phyloP scores from a whole-genome alignment of 2,113 vertebrate species.

The Oryzias woworae region DNA sequence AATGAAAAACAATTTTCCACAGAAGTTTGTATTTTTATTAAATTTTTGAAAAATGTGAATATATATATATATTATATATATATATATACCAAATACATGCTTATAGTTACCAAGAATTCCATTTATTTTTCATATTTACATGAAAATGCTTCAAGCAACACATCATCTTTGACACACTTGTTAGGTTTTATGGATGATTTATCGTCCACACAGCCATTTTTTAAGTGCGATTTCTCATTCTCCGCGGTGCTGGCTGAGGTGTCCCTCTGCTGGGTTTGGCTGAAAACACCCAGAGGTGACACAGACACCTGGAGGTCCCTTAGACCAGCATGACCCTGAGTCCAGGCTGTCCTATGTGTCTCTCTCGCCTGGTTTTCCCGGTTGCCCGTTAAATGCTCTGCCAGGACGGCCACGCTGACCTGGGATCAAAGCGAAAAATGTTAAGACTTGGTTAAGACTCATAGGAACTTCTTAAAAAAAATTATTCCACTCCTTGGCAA shows the following conservation, averaged over 20 bases:
- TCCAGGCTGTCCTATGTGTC: slow-evolving; percentile 72
- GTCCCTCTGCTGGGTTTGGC: slow-evolving; percentile 42
- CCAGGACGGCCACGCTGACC: slow-evolving; percentile 77
- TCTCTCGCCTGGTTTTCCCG: slow-evolving; percentile 75
- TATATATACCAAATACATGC: background rate
- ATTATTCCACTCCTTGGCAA: slow-evolving; percentile 17
- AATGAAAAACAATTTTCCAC: no score
- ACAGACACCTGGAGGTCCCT: slow-evolving; percentile 78
- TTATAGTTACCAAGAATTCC: background rate
- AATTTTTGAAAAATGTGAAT: slow-evolving; percentile 5
- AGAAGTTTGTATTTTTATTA: no score
- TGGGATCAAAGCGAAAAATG: slow-evolving; percentile 45
- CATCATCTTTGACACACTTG: slow-evolving; percentile 34
- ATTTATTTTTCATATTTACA: slow-evolving; percentile 72
- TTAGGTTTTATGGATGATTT: slow-evolving; percentile 13
- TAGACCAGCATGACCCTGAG: slow-evolving; percentile 73
- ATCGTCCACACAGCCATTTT: slow-evolving; percentile 6
- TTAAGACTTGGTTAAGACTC: slow-evolving; percentile 34
- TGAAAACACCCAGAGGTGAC: slow-evolving; percentile 72
- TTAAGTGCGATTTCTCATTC: slow-evolving; percentile 66
- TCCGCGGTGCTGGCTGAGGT: slow-evolving; percentile 42
- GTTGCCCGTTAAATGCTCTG: slow-evolving; percentile 74
- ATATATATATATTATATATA: slow-evolving; percentile 56
- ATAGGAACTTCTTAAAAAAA: slow-evolving; percentile 33
- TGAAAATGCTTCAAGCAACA: slow-evolving; percentile 35